Evolutionary conservation across 2,113 vertebrate genomes (phyloP).

Genomic region (Crotalus horridus): DNA sequence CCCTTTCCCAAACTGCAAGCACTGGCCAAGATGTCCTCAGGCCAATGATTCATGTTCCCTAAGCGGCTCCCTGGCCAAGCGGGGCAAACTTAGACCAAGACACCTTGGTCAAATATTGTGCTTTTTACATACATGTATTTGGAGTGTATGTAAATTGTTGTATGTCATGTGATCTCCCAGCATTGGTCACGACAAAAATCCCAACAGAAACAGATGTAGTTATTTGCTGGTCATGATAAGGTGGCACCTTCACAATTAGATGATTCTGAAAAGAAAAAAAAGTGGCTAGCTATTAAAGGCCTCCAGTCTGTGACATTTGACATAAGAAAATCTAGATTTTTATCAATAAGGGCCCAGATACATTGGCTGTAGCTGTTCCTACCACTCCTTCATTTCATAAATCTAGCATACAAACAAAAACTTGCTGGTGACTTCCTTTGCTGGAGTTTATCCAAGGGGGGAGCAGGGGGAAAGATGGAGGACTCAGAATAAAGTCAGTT

Average conservation of each 20-base stretch:
- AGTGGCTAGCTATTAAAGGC: not conserved
- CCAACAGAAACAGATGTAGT: slow-evolving; percentile 86
- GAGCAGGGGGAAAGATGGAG: not conserved
- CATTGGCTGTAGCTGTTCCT: not conserved
- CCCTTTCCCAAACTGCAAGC: not conserved
- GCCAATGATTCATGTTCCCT: not conserved
- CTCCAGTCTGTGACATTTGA: not conserved
- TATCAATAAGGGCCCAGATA: too few relatives aligned
- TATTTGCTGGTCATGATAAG: slow-evolving; percentile 89
- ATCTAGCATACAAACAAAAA: too few relatives aligned
- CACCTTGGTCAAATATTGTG: accelerated
- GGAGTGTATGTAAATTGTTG: slow-evolving; percentile 96
- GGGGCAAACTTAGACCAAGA: not conserved
- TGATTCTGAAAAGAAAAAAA: slow-evolving; percentile 82
- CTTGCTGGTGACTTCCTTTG: not conserved
- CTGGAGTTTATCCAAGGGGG: not conserved
- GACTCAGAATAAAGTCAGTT: not conserved
- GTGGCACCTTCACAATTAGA: slow-evolving; percentile 95
- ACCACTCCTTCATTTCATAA: not conserved
- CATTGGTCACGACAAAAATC: slow-evolving; percentile 93
- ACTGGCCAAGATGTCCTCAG: not conserved
- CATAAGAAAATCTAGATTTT: not conserved
- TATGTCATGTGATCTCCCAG: slow-evolving; percentile 92
- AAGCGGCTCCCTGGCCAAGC: not conserved
- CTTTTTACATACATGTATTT: slow-evolving; percentile 80